Evolutionary conservation across 2,888 invertebrate species (phyloP), one percentile per base, ranked within the genome.

Genomic region (Scotopteryx bipunctaria): DNA sequence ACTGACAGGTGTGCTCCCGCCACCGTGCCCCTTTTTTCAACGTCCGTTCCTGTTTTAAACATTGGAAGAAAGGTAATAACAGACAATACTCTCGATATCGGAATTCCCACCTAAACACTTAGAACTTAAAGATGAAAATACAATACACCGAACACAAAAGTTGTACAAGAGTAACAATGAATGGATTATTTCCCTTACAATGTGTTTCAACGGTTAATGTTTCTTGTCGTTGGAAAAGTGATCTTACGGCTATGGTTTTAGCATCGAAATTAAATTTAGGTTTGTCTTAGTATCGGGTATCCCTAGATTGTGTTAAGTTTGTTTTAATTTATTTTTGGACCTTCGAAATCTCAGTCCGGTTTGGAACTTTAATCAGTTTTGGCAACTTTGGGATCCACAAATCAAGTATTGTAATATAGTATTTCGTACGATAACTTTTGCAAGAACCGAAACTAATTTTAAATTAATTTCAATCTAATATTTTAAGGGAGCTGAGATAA

Each of bases 1-100:
- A 83, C 81, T 85, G 89, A 88, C 90, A 90, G 89, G 90, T 89
- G 89, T 83, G 88, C 88, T 87, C 87, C 86, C 82, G 83, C 78
- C 82, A 83, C 79, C 86, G 86, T 85, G 86, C 85, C 88, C 86
- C 86, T 87, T 88, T 89, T 88, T 87, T 88, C 78, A 85, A 87
- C 89, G 90, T 90, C 89, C 89, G 86, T 88, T 86, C 82, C 78
- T 76, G 73, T 72, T 69, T 66, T 63, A 66, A 67, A 57, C 61
- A 59, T 45, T 44, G 53, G 50, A 60, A 57, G 55, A 65, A 73
- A 78, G 68, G 60, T 67, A 69, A 33, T 64, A 78, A 69, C 57
- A 25, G 32, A 48, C 44, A 23, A 9, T 9, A 16, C 9, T 3
- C 21, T 5, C 6, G 1, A 23, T 29, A 14, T n/a, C 9, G 5